These are phyloP conservation scores for Gobiocypris rarus DNA, from an alignment of 2,113 vertebrate genomes.

Conservation along the genomic window DNA sequence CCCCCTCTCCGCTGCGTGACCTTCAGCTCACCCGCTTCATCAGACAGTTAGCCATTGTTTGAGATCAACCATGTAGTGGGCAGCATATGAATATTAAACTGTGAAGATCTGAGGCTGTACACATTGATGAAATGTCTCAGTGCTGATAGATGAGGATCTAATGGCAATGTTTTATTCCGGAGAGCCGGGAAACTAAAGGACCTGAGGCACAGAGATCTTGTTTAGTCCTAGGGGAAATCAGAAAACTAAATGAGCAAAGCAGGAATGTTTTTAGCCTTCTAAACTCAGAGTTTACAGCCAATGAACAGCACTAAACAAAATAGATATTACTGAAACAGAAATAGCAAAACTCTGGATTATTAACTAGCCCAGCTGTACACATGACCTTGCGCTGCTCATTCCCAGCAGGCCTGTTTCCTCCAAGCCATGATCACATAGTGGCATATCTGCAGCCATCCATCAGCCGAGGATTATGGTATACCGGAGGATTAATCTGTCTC, in stretches of 20 bases:
- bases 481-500: slow-evolving; percentile 63
- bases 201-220: slow-evolving; percentile 8
- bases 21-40: slow-evolving; percentile 34
- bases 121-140: slow-evolving; percentile 1
- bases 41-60: slow-evolving; percentile 23
- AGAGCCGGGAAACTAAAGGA: slow-evolving; percentile 17
- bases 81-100: slow-evolving; percentile 18
- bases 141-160: slow-evolving; percentile 31
- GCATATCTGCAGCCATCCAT: slow-evolving; percentile 67
- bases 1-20: not conserved
- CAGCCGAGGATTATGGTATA: slow-evolving; percentile 65
- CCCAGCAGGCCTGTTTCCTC: slow-evolving; percentile 38
- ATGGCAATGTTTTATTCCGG: not conserved
- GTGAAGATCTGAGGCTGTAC: not conserved
- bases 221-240: slow-evolving; percentile 18
- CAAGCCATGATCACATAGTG: slow-evolving; percentile 57
- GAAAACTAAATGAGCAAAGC: slow-evolving; percentile 10
- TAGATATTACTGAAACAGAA: not conserved
- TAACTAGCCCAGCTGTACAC: slow-evolving; percentile 19
- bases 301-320: not conserved
- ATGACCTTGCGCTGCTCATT: slow-evolving; percentile 41
- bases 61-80: not conserved
- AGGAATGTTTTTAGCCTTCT: not conserved
- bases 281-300: slow-evolving; percentile 2
- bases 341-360: slow-evolving; percentile 52